These are phyloP conservation scores for Ptychodera flava DNA, from an alignment of 35 echinoderm and acorn worm species.

Conservation along the genomic window DNA sequence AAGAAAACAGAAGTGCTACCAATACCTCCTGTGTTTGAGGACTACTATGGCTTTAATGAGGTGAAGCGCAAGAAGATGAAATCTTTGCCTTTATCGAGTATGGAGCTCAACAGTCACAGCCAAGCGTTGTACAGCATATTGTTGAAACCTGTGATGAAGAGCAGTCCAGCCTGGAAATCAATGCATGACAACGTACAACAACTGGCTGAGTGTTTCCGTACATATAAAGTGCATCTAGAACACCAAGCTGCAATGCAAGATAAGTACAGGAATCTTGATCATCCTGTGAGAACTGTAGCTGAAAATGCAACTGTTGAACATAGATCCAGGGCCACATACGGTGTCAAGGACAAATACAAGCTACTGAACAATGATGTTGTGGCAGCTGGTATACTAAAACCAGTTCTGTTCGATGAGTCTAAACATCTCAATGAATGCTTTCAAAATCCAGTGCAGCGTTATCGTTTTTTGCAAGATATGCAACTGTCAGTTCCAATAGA, in stretches of 20 bases:
- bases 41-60: conserved; percentile 20
- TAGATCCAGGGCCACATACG: background rate
- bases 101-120: background rate
- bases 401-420: conserved; percentile 15
- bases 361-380: conserved; percentile 7
- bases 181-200: background rate
- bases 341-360: background rate
- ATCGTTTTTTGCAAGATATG: conserved; percentile 6
- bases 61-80: background rate
- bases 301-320: background rate
- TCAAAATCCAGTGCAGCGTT: background rate
- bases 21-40: background rate
- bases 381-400: background rate
- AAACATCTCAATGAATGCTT: conserved; percentile 6
- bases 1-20: background rate
- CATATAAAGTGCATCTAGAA: background rate
- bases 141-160: no score
- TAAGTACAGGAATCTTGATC: background rate
- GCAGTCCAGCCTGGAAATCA: no score
- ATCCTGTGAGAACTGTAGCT: conserved; percentile 19
- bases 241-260: background rate
- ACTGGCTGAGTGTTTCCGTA: conserved; percentile 14
- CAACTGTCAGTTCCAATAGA: conserved; percentile 22
- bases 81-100: background rate
- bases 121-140: no score